Evolutionary conservation across 2,113 vertebrate species (phyloP), one percentile per base, ranked within the genome.

Genomic region (Brachyhypopomus occidentalis): DNA sequence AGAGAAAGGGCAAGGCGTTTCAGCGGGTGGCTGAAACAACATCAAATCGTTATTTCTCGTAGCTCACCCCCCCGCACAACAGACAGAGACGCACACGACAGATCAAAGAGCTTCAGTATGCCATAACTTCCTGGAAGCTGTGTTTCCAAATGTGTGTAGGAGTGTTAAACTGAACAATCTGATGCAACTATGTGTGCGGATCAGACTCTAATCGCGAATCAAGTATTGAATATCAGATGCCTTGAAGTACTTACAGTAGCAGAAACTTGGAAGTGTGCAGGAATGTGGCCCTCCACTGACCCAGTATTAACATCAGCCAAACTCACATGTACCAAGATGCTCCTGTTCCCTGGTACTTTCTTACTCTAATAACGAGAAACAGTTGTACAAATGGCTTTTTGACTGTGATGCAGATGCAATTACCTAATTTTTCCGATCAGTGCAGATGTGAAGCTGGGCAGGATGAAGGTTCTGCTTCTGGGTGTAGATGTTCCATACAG

Each of bases 401-500:
- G 55, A 20, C n/a, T 78, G 14, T 11, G 17, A 4, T n/a, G 41
- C 11, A 23, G 19, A 30, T 77, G 36, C 52, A 1, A 52, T 70
- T 59, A 67, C 56, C 30, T 78, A 59, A 78, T 41, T 52, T 78
- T 36, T 78, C 16, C 30, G 38, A 41, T 78, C 64, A 11, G 19
- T 19, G 41, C 41, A 34, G 66, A 70, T 20, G 12, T 70, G 66
- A 70, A n/a, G 34, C 66, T 38, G 38, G 66, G 66, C 12, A 38
- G 66, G 66, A 41, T 34, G 22, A 70, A 41, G 34, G n/a, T 22
- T 41, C 38, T n/a, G 11, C 66, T 38, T 34, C 5, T 36, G 34
- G 20, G 36, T 70, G 66, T 34, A 7, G 66, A 23, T 5, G 66
- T 70, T 70, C 66, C 66, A 41, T 34, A 41, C 20, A 52, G 8